phyloP scores from a whole-genome alignment of 2,888 invertebrate genomes.

The Plagodis pulveraria region DNA sequence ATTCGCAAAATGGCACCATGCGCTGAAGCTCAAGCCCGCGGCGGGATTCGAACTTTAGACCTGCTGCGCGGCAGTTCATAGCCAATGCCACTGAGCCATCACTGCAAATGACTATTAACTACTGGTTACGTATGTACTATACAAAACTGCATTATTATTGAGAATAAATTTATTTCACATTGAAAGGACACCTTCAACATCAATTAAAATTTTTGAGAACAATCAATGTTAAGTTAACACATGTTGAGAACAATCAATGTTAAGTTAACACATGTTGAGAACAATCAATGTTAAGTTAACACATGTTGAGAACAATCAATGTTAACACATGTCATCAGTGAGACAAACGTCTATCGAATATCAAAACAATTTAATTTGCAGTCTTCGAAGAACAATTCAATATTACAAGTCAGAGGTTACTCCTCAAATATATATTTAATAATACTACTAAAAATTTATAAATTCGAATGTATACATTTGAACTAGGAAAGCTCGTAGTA shows the following conservation, averaged over 20 bases:
- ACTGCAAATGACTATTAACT: too few relatives aligned
- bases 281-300: conserved; percentile 2
- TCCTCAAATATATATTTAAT: conserved; percentile 34
- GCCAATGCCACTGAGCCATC: too few relatives aligned
- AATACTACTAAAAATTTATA: conserved; percentile 45
- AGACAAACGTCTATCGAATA: conserved; percentile 41
- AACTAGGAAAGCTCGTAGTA: conserved; percentile 33
- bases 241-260: conserved; percentile 5
- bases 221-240: neutral
- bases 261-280: conserved; percentile 2
- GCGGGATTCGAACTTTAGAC: too few relatives aligned
- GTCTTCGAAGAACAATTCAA: conserved; percentile 55
- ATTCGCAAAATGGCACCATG: too few relatives aligned
- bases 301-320: conserved; percentile 5
- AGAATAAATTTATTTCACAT: conserved; percentile 21
- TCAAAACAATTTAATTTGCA: conserved; percentile 49
- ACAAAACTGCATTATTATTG: neutral
- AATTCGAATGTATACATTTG: conserved; percentile 52
- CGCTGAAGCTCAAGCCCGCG: too few relatives aligned
- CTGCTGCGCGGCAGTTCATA: too few relatives aligned
- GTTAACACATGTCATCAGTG: conserved; percentile 17
- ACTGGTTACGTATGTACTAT: neutral
- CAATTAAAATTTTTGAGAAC: conserved; percentile 3
- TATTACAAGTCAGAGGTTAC: conserved; percentile 34
- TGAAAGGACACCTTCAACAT: conserved; percentile 15